A percentile compares a stretch with the other conserved stretches of the same genome.
Evolutionary conservation across 2,888 invertebrate genomes (phyloP).

Genomic region (Ctena decussata): DNA sequence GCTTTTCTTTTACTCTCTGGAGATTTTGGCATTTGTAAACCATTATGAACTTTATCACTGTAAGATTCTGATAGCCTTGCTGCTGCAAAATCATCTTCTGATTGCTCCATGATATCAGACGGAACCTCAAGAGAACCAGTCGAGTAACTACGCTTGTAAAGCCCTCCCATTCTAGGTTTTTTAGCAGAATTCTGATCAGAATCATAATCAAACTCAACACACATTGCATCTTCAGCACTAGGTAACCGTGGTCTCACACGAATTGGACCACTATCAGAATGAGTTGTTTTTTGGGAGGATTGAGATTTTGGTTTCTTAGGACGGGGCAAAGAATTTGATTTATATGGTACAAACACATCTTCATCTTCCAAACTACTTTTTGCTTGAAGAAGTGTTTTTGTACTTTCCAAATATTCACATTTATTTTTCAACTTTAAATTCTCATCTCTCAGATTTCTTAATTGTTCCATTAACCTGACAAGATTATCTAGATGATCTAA

Average conservation of each 20-base stretch:
- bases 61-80: conserved; percentile 61
- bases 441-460: conserved; percentile 91
- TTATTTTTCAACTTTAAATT: conserved; percentile 91
- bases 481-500: conserved; percentile 94
- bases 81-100: conserved; percentile 68
- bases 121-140: conserved; percentile 83
- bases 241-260: conserved; percentile 72
- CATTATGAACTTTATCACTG: conserved; percentile 55
- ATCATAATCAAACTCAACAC: conserved; percentile 73
- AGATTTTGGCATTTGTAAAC: conserved; percentile 73
- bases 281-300: conserved; percentile 39
- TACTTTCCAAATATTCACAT: conserved; percentile 91
- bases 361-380: conserved; percentile 73
- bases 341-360: conserved; percentile 33
- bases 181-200: conserved; percentile 69
- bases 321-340: conserved; percentile 53
- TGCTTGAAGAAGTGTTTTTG: conserved; percentile 88
- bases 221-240: conserved; percentile 78
- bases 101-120: conserved; percentile 77
- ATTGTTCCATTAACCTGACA: conserved; percentile 92
- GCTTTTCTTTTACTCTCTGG: conserved; percentile 76
- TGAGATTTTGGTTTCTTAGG: conserved; percentile 56
- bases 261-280: conserved; percentile 45
- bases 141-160: conserved; percentile 81
- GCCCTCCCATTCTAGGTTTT: conserved; percentile 72